A percentile compares a stretch with the other conserved stretches of the same genome.
Conservation (phyloP, 2,888 invertebrate species). For the Apotomis capreana region DNA sequence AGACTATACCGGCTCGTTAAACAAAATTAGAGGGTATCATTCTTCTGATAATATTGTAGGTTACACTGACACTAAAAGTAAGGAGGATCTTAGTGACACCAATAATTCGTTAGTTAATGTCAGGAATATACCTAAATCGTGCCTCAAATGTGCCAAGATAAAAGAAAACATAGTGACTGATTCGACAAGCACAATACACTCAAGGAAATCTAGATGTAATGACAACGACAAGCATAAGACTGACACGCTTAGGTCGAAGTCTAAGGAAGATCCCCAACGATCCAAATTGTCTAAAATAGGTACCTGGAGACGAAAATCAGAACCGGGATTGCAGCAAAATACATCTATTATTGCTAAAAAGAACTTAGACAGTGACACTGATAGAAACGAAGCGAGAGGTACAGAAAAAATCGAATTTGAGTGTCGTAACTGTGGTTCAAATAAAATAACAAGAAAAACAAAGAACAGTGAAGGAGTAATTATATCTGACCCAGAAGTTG, state of each 20-base stretch:
- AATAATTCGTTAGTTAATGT: slow-evolving; percentile 67
- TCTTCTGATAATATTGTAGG: slow-evolving; percentile 77
- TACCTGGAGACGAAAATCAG: slow-evolving; percentile 88
- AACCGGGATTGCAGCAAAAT: slow-evolving; percentile 85
- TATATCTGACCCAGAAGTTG: slow-evolving; percentile 70
- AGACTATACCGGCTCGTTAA: slow-evolving; percentile 65
- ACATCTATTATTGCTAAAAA: slow-evolving; percentile 64
- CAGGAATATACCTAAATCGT: slow-evolving; percentile 72
- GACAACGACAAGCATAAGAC: slow-evolving; percentile 65
- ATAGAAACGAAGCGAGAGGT: slow-evolving; percentile 65
- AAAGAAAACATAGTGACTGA: slow-evolving; percentile 79
- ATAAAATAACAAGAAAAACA: slow-evolving; percentile 69
- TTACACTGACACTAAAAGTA: slow-evolving; percentile 65
- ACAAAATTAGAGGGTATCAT: slow-evolving; percentile 75
- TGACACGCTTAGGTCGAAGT: slow-evolving; percentile 79
- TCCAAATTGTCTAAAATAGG: slow-evolving; percentile 81
- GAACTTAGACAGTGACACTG: slow-evolving; percentile 69
- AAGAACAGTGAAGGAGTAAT: slow-evolving; percentile 62
- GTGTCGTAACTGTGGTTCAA: slow-evolving; percentile 76
- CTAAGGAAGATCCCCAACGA: slow-evolving; percentile 79
- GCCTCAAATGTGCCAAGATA: slow-evolving; percentile 78
- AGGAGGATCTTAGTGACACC: slow-evolving; percentile 68
- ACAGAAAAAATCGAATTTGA: slow-evolving; percentile 77
- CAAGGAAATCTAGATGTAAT: slow-evolving; percentile 69
- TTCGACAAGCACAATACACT: slow-evolving; percentile 58